These are phyloP conservation scores for Philereme transversata DNA, from an alignment of 2,888 invertebrate species.

Conservation along the genomic window DNA sequence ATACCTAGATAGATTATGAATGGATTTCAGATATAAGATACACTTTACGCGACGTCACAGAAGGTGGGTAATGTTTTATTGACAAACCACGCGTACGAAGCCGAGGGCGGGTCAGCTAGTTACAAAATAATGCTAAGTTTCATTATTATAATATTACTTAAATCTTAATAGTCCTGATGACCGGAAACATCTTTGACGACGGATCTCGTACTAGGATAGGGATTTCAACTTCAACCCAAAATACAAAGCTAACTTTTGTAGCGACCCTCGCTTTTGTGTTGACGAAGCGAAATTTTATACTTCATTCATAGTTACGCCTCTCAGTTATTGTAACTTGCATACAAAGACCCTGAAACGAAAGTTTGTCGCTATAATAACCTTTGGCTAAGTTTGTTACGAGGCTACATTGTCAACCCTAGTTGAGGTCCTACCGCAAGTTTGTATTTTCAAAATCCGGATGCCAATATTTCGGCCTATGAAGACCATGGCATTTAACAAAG, in stretches of 20 bases:
- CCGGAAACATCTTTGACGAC: too few relatives aligned
- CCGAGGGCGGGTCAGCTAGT: too few relatives aligned
- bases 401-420: conserved; percentile 12
- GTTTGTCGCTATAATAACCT: conserved; percentile 10
- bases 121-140: too few relatives aligned
- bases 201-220: conserved; percentile 10
- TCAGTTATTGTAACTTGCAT: conserved; percentile 31
- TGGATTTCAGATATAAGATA: too few relatives aligned
- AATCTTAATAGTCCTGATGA: too few relatives aligned
- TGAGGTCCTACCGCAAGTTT: conserved; percentile 27
- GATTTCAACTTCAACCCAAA: conserved; percentile 50
- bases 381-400: not conserved
- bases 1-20: too few relatives aligned
- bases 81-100: too few relatives aligned
- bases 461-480: conserved; percentile 40
- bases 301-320: conserved; percentile 43
- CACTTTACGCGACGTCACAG: too few relatives aligned
- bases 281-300: conserved; percentile 52
- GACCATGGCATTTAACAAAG: conserved; percentile 43
- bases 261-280: conserved; percentile 46
- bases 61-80: too few relatives aligned
- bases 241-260: conserved; percentile 49
- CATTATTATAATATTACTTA: too few relatives aligned
- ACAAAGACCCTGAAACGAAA: conserved; percentile 21
- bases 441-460: conserved; percentile 43